Evolutionary conservation across 2,113 vertebrate species (phyloP), one percentile per base, ranked within the genome.

Genomic region (Coptodon rendalli): DNA sequence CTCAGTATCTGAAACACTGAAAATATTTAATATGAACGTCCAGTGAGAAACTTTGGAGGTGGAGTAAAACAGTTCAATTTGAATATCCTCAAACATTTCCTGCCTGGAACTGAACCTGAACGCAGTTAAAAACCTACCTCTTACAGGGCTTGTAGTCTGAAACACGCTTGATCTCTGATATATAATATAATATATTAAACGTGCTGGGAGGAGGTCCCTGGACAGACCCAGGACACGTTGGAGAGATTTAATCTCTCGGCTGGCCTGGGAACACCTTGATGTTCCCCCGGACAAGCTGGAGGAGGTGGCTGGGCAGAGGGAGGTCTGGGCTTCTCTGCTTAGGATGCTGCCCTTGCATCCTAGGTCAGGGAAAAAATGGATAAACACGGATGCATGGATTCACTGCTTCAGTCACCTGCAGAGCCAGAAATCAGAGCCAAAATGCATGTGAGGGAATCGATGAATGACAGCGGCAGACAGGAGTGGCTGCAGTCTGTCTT

Each of bases 11-110:
- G 9, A 34, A 63, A 63, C 29, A 36, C 59, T 63, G 59, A 11
- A 34, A 63, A 4, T 0, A 0, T 63, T 63, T 36, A 34, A 6
- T 61, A 63, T 63, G 29, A 34, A 11, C 0, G 0, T 63, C 59
- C 0, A 63, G 59, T 11, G 59, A 63, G 59, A 63, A 36, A 34
- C 2, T 36, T 36, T 63, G 59, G 16, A 19, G 9, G 2, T 34
- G 59, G 59, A 19, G 9, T 63, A 63, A 63, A 63, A 36, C 59
- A 34, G 0, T 63, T 63, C 3, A 36, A 63, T 9, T 63, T 63
- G 59, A 63, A 63, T 19, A 36, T 63, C 16, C 17, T 63, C 59
- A 63, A 36, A 63, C 2, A 36, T 3, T 0, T 1, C 59, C 29
- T 63, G 9, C 9, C 1, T 0, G 3, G 29, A 61, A 61, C 3